Base-by-base conservation (phyloP, 2,797 vertebrate species). In the Glyptemys insculpta region DNA sequence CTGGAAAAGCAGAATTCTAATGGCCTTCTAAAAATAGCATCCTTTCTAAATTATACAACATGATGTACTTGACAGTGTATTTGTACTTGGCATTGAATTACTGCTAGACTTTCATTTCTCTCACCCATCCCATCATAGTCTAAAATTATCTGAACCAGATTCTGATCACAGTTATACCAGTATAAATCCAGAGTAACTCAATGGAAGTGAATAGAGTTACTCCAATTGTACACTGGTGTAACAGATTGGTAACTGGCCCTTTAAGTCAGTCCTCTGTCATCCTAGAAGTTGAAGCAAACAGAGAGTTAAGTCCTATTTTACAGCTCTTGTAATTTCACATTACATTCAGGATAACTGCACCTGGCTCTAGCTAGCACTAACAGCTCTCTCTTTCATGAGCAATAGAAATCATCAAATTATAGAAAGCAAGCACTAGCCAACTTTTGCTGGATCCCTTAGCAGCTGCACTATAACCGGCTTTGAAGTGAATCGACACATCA, bases 41-140 rank as follows among this genome's bases (percentile, higher is more conserved):
- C 15, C 83, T 86, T 93, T 90, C 81, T 88, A 81, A 93, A 81
- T 91, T 89, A 92, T 83, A 95, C 25, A 79, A 81, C 29, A 74
- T 19, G 49, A 88, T 0, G 0, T 84, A 88, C 49, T 93, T 87
- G 21, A 79, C 92, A 93, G 81, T 49, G 76, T n/a, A 87, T 62
- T 95, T 65, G 91, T 56, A 78, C 4, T 52, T 81, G 10, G 12
- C 57, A 83, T 37, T 90, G 80, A 94, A 68, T 82, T 76, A 82
- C 74, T 86, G 57, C 0, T 29, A 72, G 81, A 34, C 81, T 95
- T 85, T 83, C 50, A 11, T 31, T 89, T 68, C 47, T 74, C 50
- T 84, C 27, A n/a, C 44, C 72, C 81, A 85, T 10, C 85, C 85
- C 88, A 88, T 5, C 68, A 83, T 41, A 68, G 68, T 9, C 84